Percentiles rank a stretch among this genome's conserved stretches.
phyloP scores from a whole-genome alignment of 2,113 vertebrate genomes.

The Myodes glareolus region DNA sequence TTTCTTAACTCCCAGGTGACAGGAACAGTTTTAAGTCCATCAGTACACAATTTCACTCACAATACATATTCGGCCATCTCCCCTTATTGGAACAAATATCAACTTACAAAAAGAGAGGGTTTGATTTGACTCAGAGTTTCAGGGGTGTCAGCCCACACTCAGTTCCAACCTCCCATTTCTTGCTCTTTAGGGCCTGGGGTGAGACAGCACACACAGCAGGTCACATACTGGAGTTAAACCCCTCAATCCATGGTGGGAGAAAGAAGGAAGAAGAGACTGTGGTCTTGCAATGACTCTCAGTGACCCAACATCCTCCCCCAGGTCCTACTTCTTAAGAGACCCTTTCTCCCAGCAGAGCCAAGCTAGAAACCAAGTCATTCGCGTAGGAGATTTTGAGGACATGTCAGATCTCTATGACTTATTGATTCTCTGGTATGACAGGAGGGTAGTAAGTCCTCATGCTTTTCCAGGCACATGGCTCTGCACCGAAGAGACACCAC shows the following conservation, averaged over 20 bases:
- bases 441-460: not conserved
- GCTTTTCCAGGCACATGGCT: not conserved
- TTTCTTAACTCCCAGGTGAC: not conserved
- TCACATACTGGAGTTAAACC: not conserved
- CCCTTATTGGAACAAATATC: not conserved
- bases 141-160: not conserved
- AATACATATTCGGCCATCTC: no score
- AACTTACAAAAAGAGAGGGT: not conserved
- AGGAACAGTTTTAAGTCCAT: not conserved
- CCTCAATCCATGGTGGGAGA: not conserved
- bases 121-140: not conserved
- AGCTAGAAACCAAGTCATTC: not conserved
- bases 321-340: not conserved
- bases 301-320: not conserved
- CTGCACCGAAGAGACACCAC: not conserved
- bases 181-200: not conserved
- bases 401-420: not conserved
- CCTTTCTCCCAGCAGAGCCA: not conserved
- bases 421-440: not conserved
- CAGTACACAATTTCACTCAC: not conserved
- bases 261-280: not conserved
- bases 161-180: not conserved
- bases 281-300: not conserved
- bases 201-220: not conserved
- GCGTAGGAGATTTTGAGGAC: not conserved